Evolutionary conservation across 2,113 vertebrate genomes (phyloP), one percentile per base, ranked within the genome.

Genomic region (Apeltes quadracus): DNA sequence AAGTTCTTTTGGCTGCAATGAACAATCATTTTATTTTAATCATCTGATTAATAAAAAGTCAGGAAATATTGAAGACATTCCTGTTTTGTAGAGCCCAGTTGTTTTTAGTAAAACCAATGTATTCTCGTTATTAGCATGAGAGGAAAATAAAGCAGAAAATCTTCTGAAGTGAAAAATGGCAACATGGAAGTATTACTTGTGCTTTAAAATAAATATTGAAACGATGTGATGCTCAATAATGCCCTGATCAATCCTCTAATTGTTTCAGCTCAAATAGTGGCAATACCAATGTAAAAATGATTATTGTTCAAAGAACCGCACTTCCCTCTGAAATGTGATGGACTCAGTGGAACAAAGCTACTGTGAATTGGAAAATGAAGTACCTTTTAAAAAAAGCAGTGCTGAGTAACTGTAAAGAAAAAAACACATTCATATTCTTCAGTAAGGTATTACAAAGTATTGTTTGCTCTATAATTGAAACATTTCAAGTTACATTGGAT

Each of bases 401-500:
- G 10, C n/a, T 32, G 1, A 36, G 16, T 29, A 16, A 14, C 23
- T 56, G 32, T 65, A 12, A 15, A 38, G 14, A 34, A 57, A 68
- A 41, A 61, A 54, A 34, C 51, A 34, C 22, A 38, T 76, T 69
- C 51, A 39, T 55, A 41, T 69, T 63, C 20, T 13, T 34, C 57
- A 41, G 23, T 53, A 5, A 50, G 41, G 23, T 1, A 4, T 32
- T 1, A 16, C 15, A 4, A 56, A 44, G 14, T 61, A 1, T 3
- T 50, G 51, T 20, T 29, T 16, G 23, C 36, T 48, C 48, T 44
- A 16, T 32, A 65, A 75, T 43, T n/a, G 2, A 27, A 62, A 43
- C 29, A 29, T 23, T 71, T 62, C 13, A 57, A 13, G 61, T 79
- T 74, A n/a, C 36, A 82, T 87, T 78, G 76, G 78, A 69, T 82